Percentiles rank a stretch among this genome's conserved stretches.
Evolutionary conservation across 2,888 invertebrate genomes (phyloP).

Genomic region (Sminthurides aquaticus): DNA sequence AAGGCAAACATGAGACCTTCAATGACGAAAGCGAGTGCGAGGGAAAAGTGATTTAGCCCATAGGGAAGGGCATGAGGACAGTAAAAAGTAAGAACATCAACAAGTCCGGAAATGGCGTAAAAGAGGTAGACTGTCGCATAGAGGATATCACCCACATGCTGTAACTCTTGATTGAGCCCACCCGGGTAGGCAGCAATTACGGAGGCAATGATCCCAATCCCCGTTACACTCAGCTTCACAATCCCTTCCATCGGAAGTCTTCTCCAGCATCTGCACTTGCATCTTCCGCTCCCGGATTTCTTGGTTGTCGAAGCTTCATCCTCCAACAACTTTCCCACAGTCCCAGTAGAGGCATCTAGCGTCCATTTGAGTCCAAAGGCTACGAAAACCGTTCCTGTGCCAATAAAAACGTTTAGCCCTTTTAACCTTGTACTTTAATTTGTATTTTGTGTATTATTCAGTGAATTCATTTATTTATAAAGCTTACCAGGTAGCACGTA

Average conservation of each 20-base stretch:
- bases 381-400: constrained; percentile 33
- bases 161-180: constrained; percentile 26
- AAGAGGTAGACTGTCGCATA: constrained; percentile 48
- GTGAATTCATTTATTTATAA: constrained; percentile 6
- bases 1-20: constrained; percentile 47
- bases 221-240: constrained; percentile 37
- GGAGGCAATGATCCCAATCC: constrained; percentile 35
- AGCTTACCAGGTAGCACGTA: constrained; percentile 41
- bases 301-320: constrained; percentile 11
- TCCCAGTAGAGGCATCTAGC: constrained; percentile 35
- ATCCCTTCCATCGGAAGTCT: constrained; percentile 41
- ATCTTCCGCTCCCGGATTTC: constrained; percentile 6
- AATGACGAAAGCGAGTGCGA: constrained; percentile 47
- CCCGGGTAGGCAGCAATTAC: constrained; percentile 34
- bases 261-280: constrained; percentile 18
- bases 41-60: constrained; percentile 46
- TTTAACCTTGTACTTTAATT: background rate
- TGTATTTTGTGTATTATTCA: background rate
- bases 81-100: constrained; percentile 48
- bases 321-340: constrained; percentile 12
- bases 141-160: constrained; percentile 39
- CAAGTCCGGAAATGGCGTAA: constrained; percentile 48
- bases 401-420: background rate
- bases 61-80: constrained; percentile 47
- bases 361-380: constrained; percentile 44